These are phyloP conservation scores for Dasyornis broadbenti DNA, from an alignment of 2,113 vertebrate species.

Conservation along the genomic window DNA sequence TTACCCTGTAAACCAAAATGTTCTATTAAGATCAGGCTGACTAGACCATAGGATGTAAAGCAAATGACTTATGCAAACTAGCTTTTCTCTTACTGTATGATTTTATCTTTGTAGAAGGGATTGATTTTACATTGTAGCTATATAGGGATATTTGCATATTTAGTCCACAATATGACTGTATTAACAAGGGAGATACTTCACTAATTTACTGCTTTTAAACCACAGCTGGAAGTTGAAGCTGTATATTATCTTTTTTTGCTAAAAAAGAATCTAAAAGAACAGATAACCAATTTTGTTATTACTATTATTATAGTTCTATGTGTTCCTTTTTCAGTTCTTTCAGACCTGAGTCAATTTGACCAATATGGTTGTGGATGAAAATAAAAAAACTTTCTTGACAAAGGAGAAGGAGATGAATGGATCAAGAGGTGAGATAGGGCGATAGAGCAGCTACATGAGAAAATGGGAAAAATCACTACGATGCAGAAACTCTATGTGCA, in stretches of 20 bases:
- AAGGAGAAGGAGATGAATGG: background rate
- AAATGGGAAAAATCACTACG: background rate
- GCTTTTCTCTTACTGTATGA: background rate
- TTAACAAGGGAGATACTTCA: background rate
- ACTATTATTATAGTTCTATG: background rate
- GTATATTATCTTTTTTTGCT: background rate
- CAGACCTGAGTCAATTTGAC: background rate
- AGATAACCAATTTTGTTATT: background rate
- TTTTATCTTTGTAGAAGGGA: background rate
- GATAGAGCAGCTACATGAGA: background rate
- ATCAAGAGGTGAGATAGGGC: background rate
- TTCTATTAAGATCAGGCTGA: background rate
- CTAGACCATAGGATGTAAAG: background rate
- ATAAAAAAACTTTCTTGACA: background rate
- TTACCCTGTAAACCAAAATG: background rate
- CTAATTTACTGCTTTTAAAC: background rate
- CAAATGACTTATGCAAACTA: background rate
- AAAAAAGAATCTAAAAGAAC: background rate
- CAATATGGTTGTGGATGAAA: background rate
- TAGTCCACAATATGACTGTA: background rate
- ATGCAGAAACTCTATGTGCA: background rate
- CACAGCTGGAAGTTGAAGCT: background rate
- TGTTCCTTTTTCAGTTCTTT: background rate
- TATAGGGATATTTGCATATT: background rate
- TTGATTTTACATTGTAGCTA: background rate